Percentiles rank a stretch among this genome's conserved stretches.
Evolutionary conservation across 35 echinoderm and acorn worm species (phyloP).

Genomic region (Apostichopus parvimensis): DNA sequence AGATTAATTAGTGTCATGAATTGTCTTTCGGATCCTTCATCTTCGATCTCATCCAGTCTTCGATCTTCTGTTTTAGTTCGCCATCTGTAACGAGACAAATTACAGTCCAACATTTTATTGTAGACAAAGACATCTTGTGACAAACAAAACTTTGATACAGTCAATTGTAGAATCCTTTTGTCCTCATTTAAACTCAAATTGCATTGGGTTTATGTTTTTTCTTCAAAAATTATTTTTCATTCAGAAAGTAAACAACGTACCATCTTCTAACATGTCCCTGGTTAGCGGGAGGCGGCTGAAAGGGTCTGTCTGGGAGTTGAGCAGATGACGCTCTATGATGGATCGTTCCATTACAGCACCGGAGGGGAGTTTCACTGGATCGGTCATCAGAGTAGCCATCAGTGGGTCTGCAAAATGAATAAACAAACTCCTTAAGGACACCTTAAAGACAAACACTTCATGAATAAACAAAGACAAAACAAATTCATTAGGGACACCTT

Average conservation of each 20-base stretch:
- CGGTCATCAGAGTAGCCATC: conserved; percentile 93
- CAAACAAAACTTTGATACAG: no score
- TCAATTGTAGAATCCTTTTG: no score
- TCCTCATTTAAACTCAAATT: no score
- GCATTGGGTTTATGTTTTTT: no score
- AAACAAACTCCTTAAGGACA: neutral
- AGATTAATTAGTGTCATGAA: neutral
- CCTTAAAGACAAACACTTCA: no score
- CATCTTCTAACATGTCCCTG: conserved; percentile 77
- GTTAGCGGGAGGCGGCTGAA: conserved; percentile 84
- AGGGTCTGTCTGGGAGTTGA: conserved; percentile 96
- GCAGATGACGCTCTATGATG: conserved; percentile 93
- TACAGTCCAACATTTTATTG: neutral
- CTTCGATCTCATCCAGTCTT: conserved; percentile 83
- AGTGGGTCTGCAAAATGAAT: conserved; percentile 69
- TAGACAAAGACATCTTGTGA: neutral
- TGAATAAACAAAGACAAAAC: neutral
- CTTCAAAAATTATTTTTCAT: no score
- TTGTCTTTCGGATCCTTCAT: conserved; percentile 5
- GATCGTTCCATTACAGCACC: conserved; percentile 90
- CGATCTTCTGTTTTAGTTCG: conserved; percentile 82
- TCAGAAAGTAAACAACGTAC: conserved; percentile 7
- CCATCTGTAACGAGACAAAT: conserved; percentile 51
- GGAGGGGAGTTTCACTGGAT: conserved; percentile 92
- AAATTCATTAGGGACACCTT: no score